Conservation (phyloP, 2,888 invertebrate genomes). For the Troilus luridus region DNA sequence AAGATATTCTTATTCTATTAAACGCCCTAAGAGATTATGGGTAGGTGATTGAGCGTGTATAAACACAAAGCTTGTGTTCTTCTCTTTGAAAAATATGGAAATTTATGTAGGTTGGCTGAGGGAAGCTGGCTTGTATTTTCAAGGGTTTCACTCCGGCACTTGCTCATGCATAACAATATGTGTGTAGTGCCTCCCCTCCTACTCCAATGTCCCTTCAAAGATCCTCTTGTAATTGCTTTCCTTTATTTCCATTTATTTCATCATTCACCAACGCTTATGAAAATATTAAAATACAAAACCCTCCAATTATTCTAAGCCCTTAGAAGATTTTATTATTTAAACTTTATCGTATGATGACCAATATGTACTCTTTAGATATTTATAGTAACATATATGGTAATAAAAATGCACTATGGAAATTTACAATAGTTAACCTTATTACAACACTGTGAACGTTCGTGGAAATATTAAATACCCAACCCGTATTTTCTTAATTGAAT, state of each 20-base stretch:
- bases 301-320: not conserved
- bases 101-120: constrained; percentile 17
- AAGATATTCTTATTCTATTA: constrained; percentile 8
- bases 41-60: constrained; percentile 19
- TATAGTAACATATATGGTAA: too few relatives aligned
- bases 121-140: constrained; percentile 26
- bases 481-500: too few relatives aligned
- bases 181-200: not conserved
- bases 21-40: not conserved
- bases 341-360: too few relatives aligned
- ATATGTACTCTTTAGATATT: too few relatives aligned
- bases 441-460: too few relatives aligned
- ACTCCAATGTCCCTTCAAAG: not conserved
- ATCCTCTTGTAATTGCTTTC: not conserved
- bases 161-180: constrained; percentile 36
- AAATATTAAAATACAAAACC: not conserved
- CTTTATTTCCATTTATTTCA: not conserved
- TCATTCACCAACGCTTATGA: not conserved
- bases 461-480: too few relatives aligned
- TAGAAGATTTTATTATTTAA: not conserved
- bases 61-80: constrained; percentile 20
- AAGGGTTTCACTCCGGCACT: constrained; percentile 27
- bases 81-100: constrained; percentile 21
- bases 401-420: too few relatives aligned
- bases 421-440: too few relatives aligned